phyloP scores from a whole-genome alignment of 2,888 invertebrate genomes.

The Himalopsyche anomala region DNA sequence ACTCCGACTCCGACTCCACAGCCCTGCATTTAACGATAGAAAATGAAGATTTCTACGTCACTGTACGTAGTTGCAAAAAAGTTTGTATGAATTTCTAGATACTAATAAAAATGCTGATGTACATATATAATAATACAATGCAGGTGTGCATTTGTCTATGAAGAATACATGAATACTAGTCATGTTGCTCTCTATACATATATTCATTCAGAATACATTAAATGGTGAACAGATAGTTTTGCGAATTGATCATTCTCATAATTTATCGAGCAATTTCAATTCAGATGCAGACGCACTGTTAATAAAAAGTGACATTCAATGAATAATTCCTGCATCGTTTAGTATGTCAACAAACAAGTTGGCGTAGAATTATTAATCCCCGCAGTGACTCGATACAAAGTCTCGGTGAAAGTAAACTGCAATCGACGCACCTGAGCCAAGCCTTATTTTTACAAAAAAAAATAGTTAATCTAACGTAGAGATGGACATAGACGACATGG shows the following conservation, averaged over 20 bases:
- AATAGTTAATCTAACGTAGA: background rate
- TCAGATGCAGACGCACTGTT: background rate
- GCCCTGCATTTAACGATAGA: no score
- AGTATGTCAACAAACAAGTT: conserved; percentile 16
- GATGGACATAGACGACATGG: background rate
- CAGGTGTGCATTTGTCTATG: no score
- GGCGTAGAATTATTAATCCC: background rate
- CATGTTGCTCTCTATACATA: no score
- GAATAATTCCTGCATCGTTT: conserved; percentile 5
- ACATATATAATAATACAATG: no score
- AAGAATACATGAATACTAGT: no score
- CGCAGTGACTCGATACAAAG: background rate
- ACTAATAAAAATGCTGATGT: no score
- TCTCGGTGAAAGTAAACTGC: background rate
- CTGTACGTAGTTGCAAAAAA: no score
- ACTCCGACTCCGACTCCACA: no score
- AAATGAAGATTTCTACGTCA: no score
- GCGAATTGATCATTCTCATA: background rate
- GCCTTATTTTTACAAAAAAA: conserved; percentile 5
- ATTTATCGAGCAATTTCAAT: background rate
- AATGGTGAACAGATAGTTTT: background rate
- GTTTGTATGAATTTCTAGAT: no score
- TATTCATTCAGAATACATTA: no score
- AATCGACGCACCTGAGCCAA: background rate
- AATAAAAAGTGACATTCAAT: background rate